Evolutionary conservation across 2,113 vertebrate genomes (phyloP), one percentile per base, ranked within the genome.

Genomic region (Podarcis cretensis): DNA sequence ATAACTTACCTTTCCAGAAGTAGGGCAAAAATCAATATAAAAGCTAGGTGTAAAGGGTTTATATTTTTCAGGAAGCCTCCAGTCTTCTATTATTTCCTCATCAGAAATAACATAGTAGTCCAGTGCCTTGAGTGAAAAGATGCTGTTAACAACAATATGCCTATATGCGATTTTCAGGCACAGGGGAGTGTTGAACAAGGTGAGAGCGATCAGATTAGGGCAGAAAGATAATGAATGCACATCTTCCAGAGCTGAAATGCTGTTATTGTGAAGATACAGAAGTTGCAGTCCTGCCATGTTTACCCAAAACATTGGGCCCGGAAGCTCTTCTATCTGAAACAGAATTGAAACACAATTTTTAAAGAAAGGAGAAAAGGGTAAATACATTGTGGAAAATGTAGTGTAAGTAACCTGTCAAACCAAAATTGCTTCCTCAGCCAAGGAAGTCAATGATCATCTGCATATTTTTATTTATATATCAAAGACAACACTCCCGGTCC

Each of bases 261-360:
- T 92, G 89, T 97, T 97, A 91, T 97, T 93, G 89, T 95, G 94
- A 73, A 97, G 96, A 94, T 94, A 96, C 0, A 97, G 95, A 0
- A 98, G 91, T 78, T 93, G 95, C 43, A 97, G 86, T 66, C 92
- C 78, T 92, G 92, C 96, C 57, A 96, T 83, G 75, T 91, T 79
- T 63, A 81, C 90, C 97, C 97, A 97, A 95, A 97, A 97, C 21
- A 37, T 84, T 25, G 48, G 84, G 69, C 91, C 92, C 87, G 96
- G 96, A 59, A 97, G 94, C 89, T 32, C 89, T 71, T 83, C 37
- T 89, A 97, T 94, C 96, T 97, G 92, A 92, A 97, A 95, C 75
- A 92, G 75, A 3, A 83, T 91, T 76, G 86, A 83, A 93, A 93
- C n/a, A 90, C 83, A 83, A 77, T 25, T 73, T 91, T 73, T 37